These are phyloP conservation scores for Lepus europaeus DNA, from an alignment of 2,113 vertebrate genomes.

Conservation along the genomic window DNA sequence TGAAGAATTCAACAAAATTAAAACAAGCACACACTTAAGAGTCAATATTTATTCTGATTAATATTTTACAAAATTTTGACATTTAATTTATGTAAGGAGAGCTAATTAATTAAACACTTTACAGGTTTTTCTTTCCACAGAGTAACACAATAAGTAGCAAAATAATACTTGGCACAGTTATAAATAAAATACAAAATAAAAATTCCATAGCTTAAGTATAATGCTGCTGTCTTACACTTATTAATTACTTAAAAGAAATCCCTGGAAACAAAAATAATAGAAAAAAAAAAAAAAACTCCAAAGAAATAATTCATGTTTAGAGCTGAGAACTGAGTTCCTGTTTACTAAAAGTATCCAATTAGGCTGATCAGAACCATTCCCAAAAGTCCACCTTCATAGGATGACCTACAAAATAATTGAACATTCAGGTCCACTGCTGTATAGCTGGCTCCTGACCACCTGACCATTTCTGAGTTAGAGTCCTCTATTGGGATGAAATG, in stretches of 20 bases:
- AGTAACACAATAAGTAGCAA: slow-evolving; percentile 92
- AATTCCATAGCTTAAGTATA: slow-evolving; percentile 88
- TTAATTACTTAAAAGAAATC: slow-evolving; percentile 83
- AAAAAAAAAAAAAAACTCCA: slow-evolving; percentile 86
- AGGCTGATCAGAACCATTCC: slow-evolving; percentile 76
- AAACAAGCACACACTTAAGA: slow-evolving; percentile 87
- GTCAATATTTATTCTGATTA: slow-evolving; percentile 93
- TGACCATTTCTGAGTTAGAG: slow-evolving; percentile 66
- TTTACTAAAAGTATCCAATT: slow-evolving; percentile 83
- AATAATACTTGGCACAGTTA: slow-evolving; percentile 94
- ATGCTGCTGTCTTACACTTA: slow-evolving; percentile 85
- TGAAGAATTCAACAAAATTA: slow-evolving; percentile 67
- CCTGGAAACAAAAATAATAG: slow-evolving; percentile 82
- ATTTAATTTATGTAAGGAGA: slow-evolving; percentile 92
- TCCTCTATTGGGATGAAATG: slow-evolving; percentile 65
- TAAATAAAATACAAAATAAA: slow-evolving; percentile 92
- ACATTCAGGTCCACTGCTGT: slow-evolving; percentile 78
- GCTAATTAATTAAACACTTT: slow-evolving; percentile 93
- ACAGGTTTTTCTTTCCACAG: slow-evolving; percentile 91
- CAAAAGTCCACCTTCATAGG: slow-evolving; percentile 70
- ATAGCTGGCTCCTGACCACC: slow-evolving; percentile 80
- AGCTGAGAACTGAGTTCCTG: slow-evolving; percentile 86
- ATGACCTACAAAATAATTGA: not conserved
- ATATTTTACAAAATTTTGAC: slow-evolving; percentile 93
- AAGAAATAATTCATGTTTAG: slow-evolving; percentile 86